Evolutionary conservation across 1,140 invertebrate species (phyloP).

Genomic region (Daktulosphaira vitifoliae): DNA sequence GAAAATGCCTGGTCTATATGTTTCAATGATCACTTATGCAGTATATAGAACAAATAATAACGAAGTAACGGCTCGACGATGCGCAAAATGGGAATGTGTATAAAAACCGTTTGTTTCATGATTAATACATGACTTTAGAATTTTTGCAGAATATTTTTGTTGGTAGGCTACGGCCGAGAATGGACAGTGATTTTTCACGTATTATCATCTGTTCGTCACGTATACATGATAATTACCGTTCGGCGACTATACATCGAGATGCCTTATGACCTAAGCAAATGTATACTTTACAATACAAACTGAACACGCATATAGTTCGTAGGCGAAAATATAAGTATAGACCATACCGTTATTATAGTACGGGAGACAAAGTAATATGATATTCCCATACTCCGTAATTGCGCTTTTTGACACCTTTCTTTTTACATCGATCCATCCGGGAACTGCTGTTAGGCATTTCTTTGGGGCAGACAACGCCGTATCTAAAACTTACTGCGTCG

Average conservation of each 20-base stretch:
- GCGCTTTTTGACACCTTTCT: too few species aligned
- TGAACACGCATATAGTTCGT: not conserved
- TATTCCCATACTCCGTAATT: constrained; percentile 14
- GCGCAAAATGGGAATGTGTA: constrained; percentile 4
- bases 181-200: constrained; percentile 14
- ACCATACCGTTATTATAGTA: constrained; percentile 18
- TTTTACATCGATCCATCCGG: too few species aligned
- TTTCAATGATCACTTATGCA: too few species aligned
- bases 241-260: not conserved
- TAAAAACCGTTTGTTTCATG: constrained; percentile 32
- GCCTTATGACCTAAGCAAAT: constrained; percentile 8
- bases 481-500: too few species aligned
- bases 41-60: too few species aligned
- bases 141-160: constrained; percentile 26
- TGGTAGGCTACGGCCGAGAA: not conserved
- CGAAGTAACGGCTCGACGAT: not conserved
- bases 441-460: too few species aligned
- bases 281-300: not conserved
- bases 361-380: constrained; percentile 27
- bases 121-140: constrained; percentile 23
- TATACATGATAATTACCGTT: constrained; percentile 29
- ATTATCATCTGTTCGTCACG: constrained; percentile 29
- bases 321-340: not conserved
- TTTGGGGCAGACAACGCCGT: too few species aligned
- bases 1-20: too few species aligned